Evolutionary conservation across 2,113 vertebrate species (phyloP).

Genomic region (Syngnathus floridae): DNA sequence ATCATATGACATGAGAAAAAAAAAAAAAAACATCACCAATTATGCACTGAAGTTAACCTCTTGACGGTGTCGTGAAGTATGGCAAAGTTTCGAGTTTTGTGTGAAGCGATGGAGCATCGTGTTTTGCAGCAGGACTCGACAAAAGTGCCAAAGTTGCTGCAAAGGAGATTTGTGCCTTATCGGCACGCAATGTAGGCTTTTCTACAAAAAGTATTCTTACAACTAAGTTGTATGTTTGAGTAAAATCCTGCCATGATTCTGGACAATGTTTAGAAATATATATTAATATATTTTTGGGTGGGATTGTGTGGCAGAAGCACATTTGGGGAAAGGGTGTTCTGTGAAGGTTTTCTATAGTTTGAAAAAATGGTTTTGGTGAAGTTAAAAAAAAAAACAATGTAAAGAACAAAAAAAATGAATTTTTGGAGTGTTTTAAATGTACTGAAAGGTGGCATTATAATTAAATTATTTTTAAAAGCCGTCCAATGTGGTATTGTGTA

Average conservation of each 20-base stretch:
- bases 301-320: not conserved
- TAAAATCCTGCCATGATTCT: not conserved
- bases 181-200: not conserved
- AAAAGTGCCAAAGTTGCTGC: not conserved
- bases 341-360: constrained; percentile 3
- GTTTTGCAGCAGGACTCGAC: too few species aligned
- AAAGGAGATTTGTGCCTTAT: not conserved
- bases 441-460: constrained; percentile 5
- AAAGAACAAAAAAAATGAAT: constrained; percentile 13
- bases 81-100: not conserved
- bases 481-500: not conserved
- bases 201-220: not conserved
- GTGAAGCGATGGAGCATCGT: not conserved
- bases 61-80: not conserved
- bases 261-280: constrained; percentile 8
- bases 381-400: constrained; percentile 15
- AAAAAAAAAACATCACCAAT: not conserved
- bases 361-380: constrained; percentile 12
- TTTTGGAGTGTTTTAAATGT: constrained; percentile 11
- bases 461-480: not conserved
- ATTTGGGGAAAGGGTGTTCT: constrained; percentile 10
- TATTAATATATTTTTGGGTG: constrained; percentile 3
- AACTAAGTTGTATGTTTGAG: not conserved
- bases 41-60: not conserved
- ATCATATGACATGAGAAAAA: not conserved